Base-by-base conservation (phyloP, 2,888 invertebrate species). In the Pristionchus mayeri region DNA sequence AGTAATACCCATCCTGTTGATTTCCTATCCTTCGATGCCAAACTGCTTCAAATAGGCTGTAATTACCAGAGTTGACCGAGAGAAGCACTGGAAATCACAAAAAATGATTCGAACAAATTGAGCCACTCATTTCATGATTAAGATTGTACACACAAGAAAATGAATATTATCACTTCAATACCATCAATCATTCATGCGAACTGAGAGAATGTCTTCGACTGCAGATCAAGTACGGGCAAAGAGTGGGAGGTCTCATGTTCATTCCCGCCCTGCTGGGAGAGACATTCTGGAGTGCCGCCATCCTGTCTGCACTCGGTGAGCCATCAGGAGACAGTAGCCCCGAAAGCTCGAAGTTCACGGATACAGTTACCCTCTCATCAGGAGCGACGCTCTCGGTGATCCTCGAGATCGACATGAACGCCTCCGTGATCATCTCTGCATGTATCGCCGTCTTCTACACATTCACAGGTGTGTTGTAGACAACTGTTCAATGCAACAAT, bases 211-310 rank as follows among this genome's bases (percentile, higher is more conserved):
- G n/a, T n/a, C n/a, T 18, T n/a, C 71, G 13, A 85, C 24, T 30
- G 91, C 98, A 98, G 94, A 97, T 97, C 93, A 96, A 96, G 85
- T 98, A 98, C 93, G 98, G 98, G 34, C 96, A 97, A 93, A 95
- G 98, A 88, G 98, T 98, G 97, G 98, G 98, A 37, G 98, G 98
- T 0, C 94, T 98, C 87, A 95, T 98, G 89, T 98, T 98, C 94
- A 94, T 98, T 90, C 98, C 98, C 3, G 98, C 98, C 0, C 95
- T 99, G 2, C 96, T 97, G 92, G 98, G 98, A 11, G 98, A 98
- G 94, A 97, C 98, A 7, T 98, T 99, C 94, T 98, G 98, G 98
- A 98, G 98, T 0, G 98, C 98, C 0, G 98, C 98, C 84, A 98
- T 98, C 90, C 94, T 98, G 84, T 97, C 98, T 0, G 98, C 98